phyloP scores from a whole-genome alignment of 2,888 invertebrate genomes.

The Morpho helenor region DNA sequence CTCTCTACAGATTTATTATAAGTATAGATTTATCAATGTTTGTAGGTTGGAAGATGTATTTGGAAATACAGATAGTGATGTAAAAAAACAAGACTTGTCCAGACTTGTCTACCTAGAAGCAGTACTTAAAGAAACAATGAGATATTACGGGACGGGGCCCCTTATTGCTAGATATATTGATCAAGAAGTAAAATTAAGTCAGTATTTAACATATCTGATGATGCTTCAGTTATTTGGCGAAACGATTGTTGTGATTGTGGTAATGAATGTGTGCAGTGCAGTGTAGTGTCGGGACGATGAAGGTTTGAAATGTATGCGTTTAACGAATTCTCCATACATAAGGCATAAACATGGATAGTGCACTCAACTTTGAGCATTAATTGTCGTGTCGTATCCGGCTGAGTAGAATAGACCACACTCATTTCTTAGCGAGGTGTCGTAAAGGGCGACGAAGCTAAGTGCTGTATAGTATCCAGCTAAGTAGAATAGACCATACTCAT shows the following conservation, averaged over 20 bases:
- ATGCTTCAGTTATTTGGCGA: too few relatives aligned
- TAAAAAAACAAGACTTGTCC: conserved; percentile 49
- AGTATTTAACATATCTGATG: conserved; percentile 19
- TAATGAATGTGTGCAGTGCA: too few relatives aligned
- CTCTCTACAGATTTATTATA: too few relatives aligned
- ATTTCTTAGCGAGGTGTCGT: too few relatives aligned
- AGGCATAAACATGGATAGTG: not conserved
- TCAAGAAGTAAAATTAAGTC: conserved; percentile 50
- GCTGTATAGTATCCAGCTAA: too few relatives aligned
- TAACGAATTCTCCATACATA: not conserved
- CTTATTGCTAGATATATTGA: conserved; percentile 46
- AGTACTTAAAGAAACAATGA: conserved; percentile 35
- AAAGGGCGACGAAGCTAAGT: too few relatives aligned
- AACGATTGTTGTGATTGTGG: too few relatives aligned
- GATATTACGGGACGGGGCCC: conserved; percentile 44
- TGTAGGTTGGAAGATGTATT: conserved; percentile 43
- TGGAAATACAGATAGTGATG: conserved; percentile 43
- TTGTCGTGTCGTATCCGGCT: too few relatives aligned
- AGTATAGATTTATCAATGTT: too few relatives aligned
- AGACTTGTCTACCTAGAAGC: conserved; percentile 52
- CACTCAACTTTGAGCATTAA: not conserved
- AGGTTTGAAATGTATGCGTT: not conserved
- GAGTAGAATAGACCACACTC: too few relatives aligned
- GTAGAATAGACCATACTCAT: too few relatives aligned
- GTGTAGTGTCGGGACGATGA: too few relatives aligned